phyloP scores from a whole-genome alignment of 2,888 invertebrate genomes.

The Chironomus tentans region DNA sequence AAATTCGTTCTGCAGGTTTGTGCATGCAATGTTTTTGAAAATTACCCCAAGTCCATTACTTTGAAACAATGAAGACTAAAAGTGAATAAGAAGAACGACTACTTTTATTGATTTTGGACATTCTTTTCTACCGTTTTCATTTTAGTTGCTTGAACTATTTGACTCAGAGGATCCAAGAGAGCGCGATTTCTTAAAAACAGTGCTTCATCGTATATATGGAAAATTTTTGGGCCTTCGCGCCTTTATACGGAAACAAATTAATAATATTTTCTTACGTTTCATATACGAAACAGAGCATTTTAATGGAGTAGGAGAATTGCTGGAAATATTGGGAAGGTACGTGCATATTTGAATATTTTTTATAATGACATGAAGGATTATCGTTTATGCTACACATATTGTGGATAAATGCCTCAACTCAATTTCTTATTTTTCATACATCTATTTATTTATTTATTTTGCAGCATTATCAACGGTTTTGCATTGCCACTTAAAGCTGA shows the following conservation, averaged over 20 bases:
- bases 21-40: slow-evolving; percentile 28
- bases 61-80: background rate
- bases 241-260: slow-evolving; percentile 96
- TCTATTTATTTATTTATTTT: background rate
- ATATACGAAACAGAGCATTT: slow-evolving; percentile 98
- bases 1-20: slow-evolving; percentile 83
- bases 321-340: slow-evolving; percentile 88
- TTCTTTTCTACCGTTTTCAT: slow-evolving; percentile 26
- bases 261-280: slow-evolving; percentile 92
- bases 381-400: background rate
- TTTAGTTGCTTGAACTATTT: slow-evolving; percentile 83
- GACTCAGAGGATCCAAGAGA: slow-evolving; percentile 96
- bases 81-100: background rate
- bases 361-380: background rate
- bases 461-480: slow-evolving; percentile 96
- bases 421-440: background rate
- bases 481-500: slow-evolving; percentile 96
- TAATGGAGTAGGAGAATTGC: slow-evolving; percentile 92
- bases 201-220: slow-evolving; percentile 94
- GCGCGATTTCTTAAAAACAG: slow-evolving; percentile 95
- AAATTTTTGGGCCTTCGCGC: slow-evolving; percentile 93
- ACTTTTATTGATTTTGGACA: background rate
- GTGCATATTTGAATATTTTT: background rate
- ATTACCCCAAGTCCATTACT: no score
- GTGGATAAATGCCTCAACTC: background rate